A percentile compares a stretch with the other conserved stretches of the same genome.
Conservation (phyloP, 2,797 vertebrate genomes). For the Cyclopterus lumpus region DNA sequence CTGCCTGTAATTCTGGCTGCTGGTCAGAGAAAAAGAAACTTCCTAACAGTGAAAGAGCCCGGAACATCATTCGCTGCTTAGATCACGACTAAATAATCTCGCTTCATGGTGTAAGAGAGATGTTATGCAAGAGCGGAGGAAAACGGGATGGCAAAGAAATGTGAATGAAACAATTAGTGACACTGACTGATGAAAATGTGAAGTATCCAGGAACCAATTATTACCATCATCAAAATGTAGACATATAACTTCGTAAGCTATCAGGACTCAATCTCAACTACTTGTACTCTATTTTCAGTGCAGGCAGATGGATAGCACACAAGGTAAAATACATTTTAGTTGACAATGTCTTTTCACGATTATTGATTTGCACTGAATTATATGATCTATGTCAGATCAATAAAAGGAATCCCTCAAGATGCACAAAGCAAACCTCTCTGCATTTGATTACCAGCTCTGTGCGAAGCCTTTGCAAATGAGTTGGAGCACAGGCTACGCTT, state of each 20-base stretch:
- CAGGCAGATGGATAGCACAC: neutral
- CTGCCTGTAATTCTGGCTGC: slow-evolving; percentile 81
- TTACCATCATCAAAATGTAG: neutral
- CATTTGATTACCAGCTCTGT: slow-evolving; percentile 5
- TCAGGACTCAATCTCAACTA: neutral
- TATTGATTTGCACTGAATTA: slow-evolving; percentile 43
- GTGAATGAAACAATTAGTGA: slow-evolving; percentile 53
- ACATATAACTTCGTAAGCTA: neutral
- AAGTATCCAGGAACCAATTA: slow-evolving; percentile 25
- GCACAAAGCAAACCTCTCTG: slow-evolving; percentile 7
- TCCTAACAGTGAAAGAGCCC: slow-evolving; percentile 76
- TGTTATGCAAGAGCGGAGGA: slow-evolving; percentile 52
- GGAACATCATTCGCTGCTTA: slow-evolving; percentile 68
- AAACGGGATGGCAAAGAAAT: slow-evolving; percentile 43
- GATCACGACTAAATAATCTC: slow-evolving; percentile 65
- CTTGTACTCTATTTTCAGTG: slow-evolving; percentile 1
- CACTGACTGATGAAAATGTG: slow-evolving; percentile 30
- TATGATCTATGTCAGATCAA: slow-evolving; percentile 45
- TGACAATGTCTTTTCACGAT: neutral
- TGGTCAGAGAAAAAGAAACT: slow-evolving; percentile 77
- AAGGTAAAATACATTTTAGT: neutral
- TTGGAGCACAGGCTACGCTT: slow-evolving; percentile 21
- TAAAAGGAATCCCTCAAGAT: slow-evolving; percentile 45
- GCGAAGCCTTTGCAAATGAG: slow-evolving; percentile 49
- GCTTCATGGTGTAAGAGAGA: slow-evolving; percentile 34